Base-by-base conservation (phyloP, 1,140 invertebrate species). In the Zaprionus camerounensis region DNA sequence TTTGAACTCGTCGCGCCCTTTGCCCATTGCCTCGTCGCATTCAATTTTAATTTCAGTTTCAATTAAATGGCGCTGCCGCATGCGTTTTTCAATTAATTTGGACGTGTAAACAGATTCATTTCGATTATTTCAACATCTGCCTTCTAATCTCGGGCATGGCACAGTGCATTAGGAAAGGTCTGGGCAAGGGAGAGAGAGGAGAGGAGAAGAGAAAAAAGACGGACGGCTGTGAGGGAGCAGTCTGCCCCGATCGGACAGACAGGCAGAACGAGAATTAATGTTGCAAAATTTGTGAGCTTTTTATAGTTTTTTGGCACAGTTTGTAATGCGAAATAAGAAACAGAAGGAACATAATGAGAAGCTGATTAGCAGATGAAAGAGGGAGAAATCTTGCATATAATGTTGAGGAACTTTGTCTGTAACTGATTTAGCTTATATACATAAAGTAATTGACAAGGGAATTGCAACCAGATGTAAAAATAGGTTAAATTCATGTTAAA, bases 71-170 rank as follows among this genome's bases (percentile, higher is more conserved):
- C 86, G 86, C 87, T 86, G 86, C 65, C 24, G 77, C 76, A 78
- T 70, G 72, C 87, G 73, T 71, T 91, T 91, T 91, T 91, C 91
- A 91, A 91, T 91, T 91, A 84, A 90, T 82, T 92, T 85, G 34
- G 71, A 90, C 86, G 91, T 92, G 91, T 91, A 92, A 92, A 92
- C 91, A 91, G 91, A 92, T 91, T 91, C 83, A 91, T 91, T 91
- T 91, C 86, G 83, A 92, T 88, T 91, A 88, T 92, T 92, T 92
- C 91, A 92, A 91, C 91, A 92, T 92, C 72, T 86, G 85, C 86
- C 70, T 75, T 75, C 78, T 78, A 87, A 87, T 87, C 84, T 71
- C 44, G 51, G 22, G 63, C 64, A 53, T 51, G 26, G 41, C 41
- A 46, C 58, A 49, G 61, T 31, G 65, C 81, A 83, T 82, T 82